These are phyloP conservation scores for Nipponia nippon DNA, from an alignment of 2,113 vertebrate genomes.

Conservation along the genomic window DNA sequence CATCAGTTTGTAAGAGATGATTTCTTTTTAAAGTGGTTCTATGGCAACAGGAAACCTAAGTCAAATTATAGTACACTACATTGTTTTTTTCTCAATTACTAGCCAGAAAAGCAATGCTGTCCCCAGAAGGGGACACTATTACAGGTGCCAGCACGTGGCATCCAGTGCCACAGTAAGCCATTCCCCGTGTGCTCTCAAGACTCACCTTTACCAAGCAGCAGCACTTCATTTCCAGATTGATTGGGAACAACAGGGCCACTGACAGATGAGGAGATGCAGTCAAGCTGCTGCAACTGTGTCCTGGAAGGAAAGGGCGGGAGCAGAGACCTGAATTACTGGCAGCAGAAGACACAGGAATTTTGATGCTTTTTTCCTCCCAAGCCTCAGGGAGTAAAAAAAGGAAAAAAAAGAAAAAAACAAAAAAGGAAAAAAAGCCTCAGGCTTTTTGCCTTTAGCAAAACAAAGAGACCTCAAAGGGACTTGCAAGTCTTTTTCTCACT, in stretches of 20 bases:
- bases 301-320: neutral
- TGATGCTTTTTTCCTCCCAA: neutral
- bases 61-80: neutral
- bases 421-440: no score
- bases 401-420: no score
- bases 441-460: neutral
- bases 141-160: neutral
- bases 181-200: neutral
- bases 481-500: neutral
- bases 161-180: accelerated
- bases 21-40: neutral
- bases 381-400: no score
- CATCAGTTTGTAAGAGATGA: neutral
- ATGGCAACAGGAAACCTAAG: neutral
- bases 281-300: neutral
- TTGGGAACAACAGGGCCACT: neutral
- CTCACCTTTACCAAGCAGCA: neutral
- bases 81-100: neutral
- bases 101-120: neutral
- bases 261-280: neutral
- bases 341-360: neutral
- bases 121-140: neutral
- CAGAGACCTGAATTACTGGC: neutral
- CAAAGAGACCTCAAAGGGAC: neutral
- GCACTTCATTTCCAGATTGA: neutral